Percentiles rank a stretch among this genome's conserved stretches.
These are phyloP conservation scores for Nebria ingens DNA, from an alignment of 1,140 invertebrate species.

Conservation along the genomic window DNA sequence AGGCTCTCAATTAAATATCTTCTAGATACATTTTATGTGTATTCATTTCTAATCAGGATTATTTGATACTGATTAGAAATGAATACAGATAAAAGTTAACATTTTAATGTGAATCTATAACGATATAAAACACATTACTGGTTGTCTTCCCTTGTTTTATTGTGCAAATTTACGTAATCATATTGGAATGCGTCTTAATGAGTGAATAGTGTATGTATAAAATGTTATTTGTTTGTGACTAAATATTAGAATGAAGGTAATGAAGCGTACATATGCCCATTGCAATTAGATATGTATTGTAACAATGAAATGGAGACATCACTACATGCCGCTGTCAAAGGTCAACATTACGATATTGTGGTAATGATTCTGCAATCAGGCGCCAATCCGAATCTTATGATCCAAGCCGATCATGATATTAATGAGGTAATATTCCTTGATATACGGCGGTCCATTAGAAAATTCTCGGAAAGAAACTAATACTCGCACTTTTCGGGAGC, in stretches of 20 bases:
- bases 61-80: too few species aligned
- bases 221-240: conserved; percentile 7
- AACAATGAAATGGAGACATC: conserved; percentile 65
- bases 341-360: conserved; percentile 64
- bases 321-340: conserved; percentile 66
- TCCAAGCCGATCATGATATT: conserved; percentile 40
- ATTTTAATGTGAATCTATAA: too few species aligned
- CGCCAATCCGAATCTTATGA: conserved; percentile 57
- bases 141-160: too few species aligned
- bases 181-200: too few species aligned
- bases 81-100: too few species aligned
- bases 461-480: background rate
- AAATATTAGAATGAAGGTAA: conserved; percentile 34
- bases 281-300: conserved; percentile 66
- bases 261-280: conserved; percentile 51
- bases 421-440: conserved; percentile 27
- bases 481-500: background rate
- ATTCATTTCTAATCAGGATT: too few species aligned
- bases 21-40: too few species aligned
- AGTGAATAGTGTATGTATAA: too few species aligned
- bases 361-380: conserved; percentile 60
- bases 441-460: too few species aligned
- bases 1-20: too few species aligned
- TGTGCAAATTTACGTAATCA: too few species aligned
- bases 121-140: too few species aligned